Evolutionary conservation across 2,113 vertebrate genomes (phyloP).

Genomic region (Catharus bicknelli): DNA sequence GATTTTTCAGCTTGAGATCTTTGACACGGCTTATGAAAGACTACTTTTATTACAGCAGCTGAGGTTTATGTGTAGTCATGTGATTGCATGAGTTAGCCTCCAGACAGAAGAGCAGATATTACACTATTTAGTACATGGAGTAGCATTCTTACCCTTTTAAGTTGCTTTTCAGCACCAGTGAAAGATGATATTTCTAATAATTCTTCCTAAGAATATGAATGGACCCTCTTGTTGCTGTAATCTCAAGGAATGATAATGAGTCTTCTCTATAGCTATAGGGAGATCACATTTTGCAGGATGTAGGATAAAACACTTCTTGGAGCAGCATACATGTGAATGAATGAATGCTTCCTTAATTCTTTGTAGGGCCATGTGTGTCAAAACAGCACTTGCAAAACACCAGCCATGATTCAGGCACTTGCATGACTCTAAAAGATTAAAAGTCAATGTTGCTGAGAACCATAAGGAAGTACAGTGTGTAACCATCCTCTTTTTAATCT

Average conservation of each 20-base stretch:
- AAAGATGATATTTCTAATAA: not conserved
- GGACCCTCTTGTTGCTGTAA: not conserved
- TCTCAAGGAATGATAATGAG: not conserved
- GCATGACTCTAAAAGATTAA: not conserved
- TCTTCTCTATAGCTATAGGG: not conserved
- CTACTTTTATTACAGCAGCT: not conserved
- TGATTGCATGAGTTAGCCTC: not conserved
- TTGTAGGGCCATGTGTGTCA: not conserved
- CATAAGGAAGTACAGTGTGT: not conserved
- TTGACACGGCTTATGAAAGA: not conserved
- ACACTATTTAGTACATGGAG: not conserved
- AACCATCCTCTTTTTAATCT: not conserved
- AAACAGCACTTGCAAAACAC: not conserved
- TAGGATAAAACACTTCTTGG: not conserved
- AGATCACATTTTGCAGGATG: not conserved
- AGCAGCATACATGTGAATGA: not conserved
- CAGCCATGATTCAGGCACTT: not conserved
- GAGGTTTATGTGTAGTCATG: not conserved
- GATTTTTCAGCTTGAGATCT: constrained; percentile 17
- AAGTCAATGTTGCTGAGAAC: not conserved
- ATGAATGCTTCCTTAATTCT: not conserved
- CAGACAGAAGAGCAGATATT: not conserved
- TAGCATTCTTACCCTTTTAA: not conserved
- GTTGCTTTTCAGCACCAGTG: not conserved
- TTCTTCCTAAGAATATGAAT: not conserved